A percentile compares a stretch with the other conserved stretches of the same genome.
Conservation (phyloP, 2,888 invertebrate genomes). For the Pyrrhopygopsis socrates region DNA sequence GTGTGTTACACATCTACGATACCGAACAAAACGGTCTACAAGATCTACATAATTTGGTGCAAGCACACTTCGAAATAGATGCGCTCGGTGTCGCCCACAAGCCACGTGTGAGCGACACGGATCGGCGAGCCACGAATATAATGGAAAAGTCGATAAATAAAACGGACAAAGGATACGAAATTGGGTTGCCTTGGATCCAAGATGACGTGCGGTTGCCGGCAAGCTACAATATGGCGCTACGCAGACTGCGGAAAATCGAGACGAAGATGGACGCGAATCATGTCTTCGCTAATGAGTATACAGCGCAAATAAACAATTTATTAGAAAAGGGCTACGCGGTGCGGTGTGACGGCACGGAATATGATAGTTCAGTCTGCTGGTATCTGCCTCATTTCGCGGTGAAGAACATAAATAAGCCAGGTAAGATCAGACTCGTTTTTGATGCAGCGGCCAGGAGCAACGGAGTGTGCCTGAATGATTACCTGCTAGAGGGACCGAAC, state of each 20-base stretch:
- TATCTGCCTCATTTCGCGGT: constrained; percentile 77
- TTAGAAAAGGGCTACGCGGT: constrained; percentile 53
- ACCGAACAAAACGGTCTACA: background rate
- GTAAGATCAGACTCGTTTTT: constrained; percentile 58
- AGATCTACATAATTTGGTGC: background rate
- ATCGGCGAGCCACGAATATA: background rate
- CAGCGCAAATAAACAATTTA: constrained; percentile 26
- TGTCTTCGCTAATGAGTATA: background rate
- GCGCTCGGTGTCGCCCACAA: background rate
- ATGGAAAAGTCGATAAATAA: background rate
- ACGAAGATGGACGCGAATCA: constrained; percentile 15
- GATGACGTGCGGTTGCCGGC: background rate
- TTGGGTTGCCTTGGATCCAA: constrained; percentile 12
- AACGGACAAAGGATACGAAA: background rate
- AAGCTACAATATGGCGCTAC: constrained; percentile 7
- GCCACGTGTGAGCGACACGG: background rate
- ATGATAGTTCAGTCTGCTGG: constrained; percentile 3
- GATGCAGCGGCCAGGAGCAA: constrained; percentile 63
- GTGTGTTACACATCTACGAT: background rate
- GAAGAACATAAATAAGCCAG: constrained; percentile 57
- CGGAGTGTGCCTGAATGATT: constrained; percentile 51
- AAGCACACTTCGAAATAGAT: background rate
- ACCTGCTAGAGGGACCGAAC: constrained; percentile 49
- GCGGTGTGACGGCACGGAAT: background rate
- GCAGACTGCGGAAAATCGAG: background rate